A percentile compares a stretch with the other conserved stretches of the same genome.
These are phyloP conservation scores for Falco berigora DNA, from an alignment of 2,797 vertebrate genomes.

Conservation along the genomic window DNA sequence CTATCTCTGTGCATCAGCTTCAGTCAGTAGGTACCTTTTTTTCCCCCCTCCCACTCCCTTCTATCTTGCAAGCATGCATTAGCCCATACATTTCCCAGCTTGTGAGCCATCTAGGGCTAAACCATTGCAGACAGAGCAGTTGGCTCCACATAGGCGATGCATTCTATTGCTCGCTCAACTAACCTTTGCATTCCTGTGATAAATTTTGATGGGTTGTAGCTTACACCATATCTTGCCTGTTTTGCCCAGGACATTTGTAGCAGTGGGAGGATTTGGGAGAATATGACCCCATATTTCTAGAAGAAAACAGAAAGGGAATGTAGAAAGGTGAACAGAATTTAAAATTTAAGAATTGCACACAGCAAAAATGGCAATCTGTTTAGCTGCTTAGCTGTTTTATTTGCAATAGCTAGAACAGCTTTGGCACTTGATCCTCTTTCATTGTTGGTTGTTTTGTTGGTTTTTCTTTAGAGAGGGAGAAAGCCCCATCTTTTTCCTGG, in stretches of 20 bases:
- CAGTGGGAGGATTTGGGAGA: background rate
- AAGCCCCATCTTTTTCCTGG: background rate
- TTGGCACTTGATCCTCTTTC: background rate
- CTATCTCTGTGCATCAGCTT: background rate
- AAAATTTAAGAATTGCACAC: background rate
- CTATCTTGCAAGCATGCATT: background rate
- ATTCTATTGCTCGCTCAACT: background rate
- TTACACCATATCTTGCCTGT: background rate
- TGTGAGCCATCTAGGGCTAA: background rate
- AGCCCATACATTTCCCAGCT: background rate
- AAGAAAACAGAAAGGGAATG: background rate
- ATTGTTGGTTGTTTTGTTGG: background rate
- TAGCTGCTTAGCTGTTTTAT: conserved; percentile 25
- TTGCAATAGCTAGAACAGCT: background rate
- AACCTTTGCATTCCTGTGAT: background rate
- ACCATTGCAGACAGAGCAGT: background rate
- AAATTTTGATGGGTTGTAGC: background rate
- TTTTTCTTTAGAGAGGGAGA: background rate
- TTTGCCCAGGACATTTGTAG: background rate
- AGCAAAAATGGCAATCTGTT: background rate
- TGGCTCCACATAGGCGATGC: background rate
- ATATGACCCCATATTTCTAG: background rate
- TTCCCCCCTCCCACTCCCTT: background rate
- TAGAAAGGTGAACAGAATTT: background rate
- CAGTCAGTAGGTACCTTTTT: background rate